A percentile compares a stretch with the other conserved stretches of the same genome.
phyloP scores from a whole-genome alignment of 2,797 vertebrate species.

The Pseudotriccus pelzelni region DNA sequence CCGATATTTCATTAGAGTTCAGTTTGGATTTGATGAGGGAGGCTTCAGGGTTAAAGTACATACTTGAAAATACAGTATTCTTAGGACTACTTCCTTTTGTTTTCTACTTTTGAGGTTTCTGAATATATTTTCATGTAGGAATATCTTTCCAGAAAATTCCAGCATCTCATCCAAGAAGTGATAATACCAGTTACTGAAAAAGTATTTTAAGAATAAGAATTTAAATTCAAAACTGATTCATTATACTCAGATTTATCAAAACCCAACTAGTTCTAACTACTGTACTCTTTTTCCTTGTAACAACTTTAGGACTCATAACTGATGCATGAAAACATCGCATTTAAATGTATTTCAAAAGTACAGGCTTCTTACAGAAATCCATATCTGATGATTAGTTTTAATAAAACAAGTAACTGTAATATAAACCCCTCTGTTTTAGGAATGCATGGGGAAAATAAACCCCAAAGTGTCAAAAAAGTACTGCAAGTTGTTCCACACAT shows the following conservation, averaged over 20 bases:
- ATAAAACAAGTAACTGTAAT: not conserved
- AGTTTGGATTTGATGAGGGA: not conserved
- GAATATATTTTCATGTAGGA: not conserved
- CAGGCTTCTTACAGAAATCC: not conserved
- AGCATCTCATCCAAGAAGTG: not conserved
- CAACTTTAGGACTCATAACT: not conserved
- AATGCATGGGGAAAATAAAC: not conserved
- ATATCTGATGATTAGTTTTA: fast-evolving
- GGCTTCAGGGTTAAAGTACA: not conserved
- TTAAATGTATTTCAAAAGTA: not conserved
- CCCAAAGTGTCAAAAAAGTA: not conserved
- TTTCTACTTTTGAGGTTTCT: not conserved
- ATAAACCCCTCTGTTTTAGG: not conserved
- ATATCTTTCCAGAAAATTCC: not conserved
- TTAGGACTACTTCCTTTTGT: not conserved
- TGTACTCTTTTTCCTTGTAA: not conserved
- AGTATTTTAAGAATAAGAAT: not conserved
- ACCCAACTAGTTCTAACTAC: not conserved
- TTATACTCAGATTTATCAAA: not conserved
- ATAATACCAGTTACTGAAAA: not conserved
- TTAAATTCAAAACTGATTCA: not conserved
- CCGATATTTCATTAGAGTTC: not conserved
- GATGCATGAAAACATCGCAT: not conserved
- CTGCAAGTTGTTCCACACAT: not conserved
- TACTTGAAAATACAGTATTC: fast-evolving